A percentile compares a stretch with the other conserved stretches of the same genome.
These are phyloP conservation scores for Metacarcinus magister DNA, from an alignment of 2,888 invertebrate genomes.

Conservation along the genomic window DNA sequence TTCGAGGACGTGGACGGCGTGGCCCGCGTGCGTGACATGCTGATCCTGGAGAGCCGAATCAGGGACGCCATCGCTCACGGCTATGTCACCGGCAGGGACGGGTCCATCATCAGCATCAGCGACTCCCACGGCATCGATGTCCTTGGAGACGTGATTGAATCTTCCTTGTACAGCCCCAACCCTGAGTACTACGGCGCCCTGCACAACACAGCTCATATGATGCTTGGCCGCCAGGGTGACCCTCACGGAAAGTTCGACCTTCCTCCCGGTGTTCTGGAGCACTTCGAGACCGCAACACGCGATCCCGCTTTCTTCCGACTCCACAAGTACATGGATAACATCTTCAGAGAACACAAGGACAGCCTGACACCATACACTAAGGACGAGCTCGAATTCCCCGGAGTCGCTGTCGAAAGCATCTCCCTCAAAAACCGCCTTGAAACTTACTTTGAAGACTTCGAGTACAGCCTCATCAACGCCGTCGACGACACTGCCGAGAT, in stretches of 20 bases:
- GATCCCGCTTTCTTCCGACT: conserved; percentile 91
- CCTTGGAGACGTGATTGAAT: too few relatives aligned
- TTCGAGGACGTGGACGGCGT: conserved; percentile 83
- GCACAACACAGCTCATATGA: conserved; percentile 75
- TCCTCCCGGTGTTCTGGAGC: conserved; percentile 85
- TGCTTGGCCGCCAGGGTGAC: conserved; percentile 83
- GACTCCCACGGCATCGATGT: too few relatives aligned
- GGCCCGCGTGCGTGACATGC: conserved; percentile 83
- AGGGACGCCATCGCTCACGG: conserved; percentile 87
- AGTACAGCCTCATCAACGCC: conserved; percentile 84
- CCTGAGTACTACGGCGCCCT: conserved; percentile 82
- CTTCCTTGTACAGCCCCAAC: too few relatives aligned
- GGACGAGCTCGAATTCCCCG: conserved; percentile 83
- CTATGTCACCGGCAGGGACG: too few relatives aligned
- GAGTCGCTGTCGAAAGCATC: conserved; percentile 84
- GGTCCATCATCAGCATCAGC: too few relatives aligned
- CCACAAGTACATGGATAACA: too few relatives aligned
- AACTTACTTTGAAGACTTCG: conserved; percentile 83
- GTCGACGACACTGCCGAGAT: conserved; percentile 72
- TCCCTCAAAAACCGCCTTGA: conserved; percentile 86
- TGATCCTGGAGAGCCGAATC: conserved; percentile 87
- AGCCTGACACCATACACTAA: too few relatives aligned
- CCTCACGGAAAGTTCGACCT: conserved; percentile 84
- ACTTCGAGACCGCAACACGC: conserved; percentile 88
- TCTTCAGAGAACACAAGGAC: too few relatives aligned